phyloP scores from a whole-genome alignment of 2,113 vertebrate genomes.

The Phalacrocorax brasilianus region DNA sequence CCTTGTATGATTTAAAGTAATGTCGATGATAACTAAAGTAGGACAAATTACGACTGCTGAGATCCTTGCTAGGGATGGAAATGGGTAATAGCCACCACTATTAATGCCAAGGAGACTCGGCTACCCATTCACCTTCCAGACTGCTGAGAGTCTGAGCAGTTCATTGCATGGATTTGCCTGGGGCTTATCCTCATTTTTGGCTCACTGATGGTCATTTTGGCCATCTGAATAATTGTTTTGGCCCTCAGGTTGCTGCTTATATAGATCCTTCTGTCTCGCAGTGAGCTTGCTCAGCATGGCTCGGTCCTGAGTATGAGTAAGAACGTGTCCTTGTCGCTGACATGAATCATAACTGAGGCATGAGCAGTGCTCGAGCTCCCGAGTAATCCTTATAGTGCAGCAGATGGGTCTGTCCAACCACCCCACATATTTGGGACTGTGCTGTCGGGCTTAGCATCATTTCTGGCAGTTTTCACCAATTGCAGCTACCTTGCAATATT shows the following conservation, averaged over 20 bases:
- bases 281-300: not conserved
- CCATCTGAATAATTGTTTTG: not conserved
- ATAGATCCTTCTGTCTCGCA: not conserved
- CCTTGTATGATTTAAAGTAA: not conserved
- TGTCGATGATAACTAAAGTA: not conserved
- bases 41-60: not conserved
- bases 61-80: not conserved
- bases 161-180: not conserved
- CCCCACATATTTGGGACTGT: not conserved
- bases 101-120: not conserved
- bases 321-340: not conserved
- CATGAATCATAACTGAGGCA: not conserved
- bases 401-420: not conserved
- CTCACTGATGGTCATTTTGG: not conserved
- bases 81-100: not conserved
- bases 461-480: not conserved
- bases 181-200: not conserved
- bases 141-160: not conserved
- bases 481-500: not conserved
- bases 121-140: not conserved
- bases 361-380: not conserved
- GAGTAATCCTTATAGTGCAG: accelerated
- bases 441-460: not conserved
- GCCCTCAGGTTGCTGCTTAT: not conserved
- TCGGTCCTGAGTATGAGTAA: not conserved